These are phyloP conservation scores for Drosophila helvetica DNA, from an alignment of 2,888 invertebrate genomes.

Conservation along the genomic window DNA sequence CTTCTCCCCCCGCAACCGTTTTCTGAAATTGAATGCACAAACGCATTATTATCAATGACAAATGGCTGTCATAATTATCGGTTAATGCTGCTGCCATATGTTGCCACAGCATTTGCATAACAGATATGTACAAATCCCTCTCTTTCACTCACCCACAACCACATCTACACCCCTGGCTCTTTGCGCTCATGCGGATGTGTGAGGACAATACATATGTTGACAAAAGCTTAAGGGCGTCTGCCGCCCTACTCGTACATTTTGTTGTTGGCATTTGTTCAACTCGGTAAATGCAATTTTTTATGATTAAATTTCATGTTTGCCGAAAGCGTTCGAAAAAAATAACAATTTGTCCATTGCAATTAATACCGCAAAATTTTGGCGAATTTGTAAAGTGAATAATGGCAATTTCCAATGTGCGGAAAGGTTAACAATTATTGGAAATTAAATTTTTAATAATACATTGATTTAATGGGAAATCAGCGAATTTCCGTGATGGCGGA, in stretches of 20 bases:
- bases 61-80: constrained; percentile 76
- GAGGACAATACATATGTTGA: constrained; percentile 36
- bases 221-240: constrained; percentile 36
- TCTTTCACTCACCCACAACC: not conserved
- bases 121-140: constrained; percentile 34
- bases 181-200: not conserved
- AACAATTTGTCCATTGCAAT: constrained; percentile 15
- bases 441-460: not conserved
- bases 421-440: constrained; percentile 25
- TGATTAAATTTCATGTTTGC: constrained; percentile 29
- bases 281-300: constrained; percentile 27
- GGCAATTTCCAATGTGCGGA: constrained; percentile 14
- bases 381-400: constrained; percentile 31
- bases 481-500: too few species aligned
- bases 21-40: constrained; percentile 49
- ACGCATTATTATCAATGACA: constrained; percentile 67
- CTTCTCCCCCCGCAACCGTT: not conserved
- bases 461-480: not conserved
- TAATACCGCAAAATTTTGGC: constrained; percentile 35
- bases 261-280: constrained; percentile 5
- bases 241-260: not conserved
- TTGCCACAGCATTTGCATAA: constrained; percentile 67
- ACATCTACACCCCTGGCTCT: not conserved
- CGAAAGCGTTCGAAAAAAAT: constrained; percentile 20
- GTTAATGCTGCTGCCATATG: constrained; percentile 75